Percentiles rank a stretch among this genome's conserved stretches.
phyloP scores from a whole-genome alignment of 2,113 vertebrate genomes.

The Nyctibius bracteatus region DNA sequence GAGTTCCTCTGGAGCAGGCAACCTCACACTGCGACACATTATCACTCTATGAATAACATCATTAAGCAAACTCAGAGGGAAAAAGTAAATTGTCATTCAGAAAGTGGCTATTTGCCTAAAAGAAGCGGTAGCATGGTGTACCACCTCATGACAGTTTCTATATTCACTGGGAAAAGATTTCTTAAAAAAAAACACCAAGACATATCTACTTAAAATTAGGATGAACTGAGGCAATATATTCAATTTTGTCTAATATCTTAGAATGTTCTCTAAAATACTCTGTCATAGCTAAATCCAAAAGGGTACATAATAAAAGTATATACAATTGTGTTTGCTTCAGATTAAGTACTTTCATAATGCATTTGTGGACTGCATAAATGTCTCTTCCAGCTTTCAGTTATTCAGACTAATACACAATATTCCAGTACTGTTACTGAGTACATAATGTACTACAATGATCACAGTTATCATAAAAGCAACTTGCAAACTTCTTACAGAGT shows the following conservation, averaged over 20 bases:
- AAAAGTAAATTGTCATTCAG: constrained; percentile 28
- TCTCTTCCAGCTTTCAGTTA: neutral
- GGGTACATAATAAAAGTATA: neutral
- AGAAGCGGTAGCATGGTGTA: neutral
- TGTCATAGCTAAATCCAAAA: neutral
- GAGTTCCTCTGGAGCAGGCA: neutral
- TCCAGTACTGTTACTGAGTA: neutral
- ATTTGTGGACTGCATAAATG: constrained; percentile 33
- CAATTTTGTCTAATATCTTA: neutral
- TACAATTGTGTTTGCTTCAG: constrained; percentile 5
- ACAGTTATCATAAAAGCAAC: neutral
- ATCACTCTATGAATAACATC: constrained; percentile 43
- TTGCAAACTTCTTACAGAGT: neutral
- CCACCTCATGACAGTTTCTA: neutral
- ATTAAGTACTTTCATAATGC: constrained; percentile 51
- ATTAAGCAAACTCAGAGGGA: constrained; percentile 32
- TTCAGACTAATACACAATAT: constrained; percentile 2
- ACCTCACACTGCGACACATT: constrained; percentile 14
- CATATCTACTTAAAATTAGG: neutral
- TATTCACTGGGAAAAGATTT: neutral
- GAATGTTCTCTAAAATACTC: neutral
- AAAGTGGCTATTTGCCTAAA: constrained; percentile 15
- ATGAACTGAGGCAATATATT: neutral
- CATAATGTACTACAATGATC: neutral
- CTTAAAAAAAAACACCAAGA: neutral